Percentiles rank a stretch among this genome's conserved stretches.
Evolutionary conservation across 2,888 invertebrate species (phyloP).

Genomic region (Sarcophaga subvicina): DNA sequence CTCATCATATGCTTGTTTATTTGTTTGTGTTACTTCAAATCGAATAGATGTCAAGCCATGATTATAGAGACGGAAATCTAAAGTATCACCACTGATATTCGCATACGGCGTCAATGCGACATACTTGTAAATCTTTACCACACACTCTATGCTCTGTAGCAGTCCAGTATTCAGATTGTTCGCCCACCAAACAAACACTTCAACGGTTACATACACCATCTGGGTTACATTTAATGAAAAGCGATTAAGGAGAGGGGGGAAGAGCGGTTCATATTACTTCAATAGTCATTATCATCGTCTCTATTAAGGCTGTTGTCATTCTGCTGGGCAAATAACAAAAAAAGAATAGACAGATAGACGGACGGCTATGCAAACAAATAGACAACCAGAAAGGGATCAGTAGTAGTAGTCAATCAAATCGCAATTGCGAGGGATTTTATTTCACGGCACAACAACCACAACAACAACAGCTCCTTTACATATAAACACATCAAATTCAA

Average conservation of each 20-base stretch:
- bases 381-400: constrained; percentile 71
- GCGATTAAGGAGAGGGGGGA: neutral
- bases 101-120: constrained; percentile 29
- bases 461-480: constrained; percentile 21
- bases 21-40: constrained; percentile 12
- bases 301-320: constrained; percentile 65
- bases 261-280: constrained; percentile 47
- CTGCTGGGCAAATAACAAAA: constrained; percentile 40
- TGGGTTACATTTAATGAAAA: constrained; percentile 23
- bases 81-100: constrained; percentile 5
- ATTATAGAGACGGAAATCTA: constrained; percentile 37
- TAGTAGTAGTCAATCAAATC: constrained; percentile 80
- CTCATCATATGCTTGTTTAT: constrained; percentile 59
- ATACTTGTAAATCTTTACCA: constrained; percentile 43
- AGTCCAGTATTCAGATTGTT: constrained; percentile 15
- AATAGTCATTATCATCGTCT: constrained; percentile 55
- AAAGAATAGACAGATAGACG: constrained; percentile 45
- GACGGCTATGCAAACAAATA: constrained; percentile 20
- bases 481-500: constrained; percentile 54
- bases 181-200: constrained; percentile 67
- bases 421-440: constrained; percentile 78
- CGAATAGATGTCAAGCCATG: constrained; percentile 10
- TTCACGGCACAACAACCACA: constrained; percentile 28
- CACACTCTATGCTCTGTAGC: constrained; percentile 20
- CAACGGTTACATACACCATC: constrained; percentile 19